A percentile compares a stretch with the other conserved stretches of the same genome.
These are phyloP conservation scores for Drosophila pseudoananassae DNA, from an alignment of 1,140 invertebrate genomes.

Conservation along the genomic window DNA sequence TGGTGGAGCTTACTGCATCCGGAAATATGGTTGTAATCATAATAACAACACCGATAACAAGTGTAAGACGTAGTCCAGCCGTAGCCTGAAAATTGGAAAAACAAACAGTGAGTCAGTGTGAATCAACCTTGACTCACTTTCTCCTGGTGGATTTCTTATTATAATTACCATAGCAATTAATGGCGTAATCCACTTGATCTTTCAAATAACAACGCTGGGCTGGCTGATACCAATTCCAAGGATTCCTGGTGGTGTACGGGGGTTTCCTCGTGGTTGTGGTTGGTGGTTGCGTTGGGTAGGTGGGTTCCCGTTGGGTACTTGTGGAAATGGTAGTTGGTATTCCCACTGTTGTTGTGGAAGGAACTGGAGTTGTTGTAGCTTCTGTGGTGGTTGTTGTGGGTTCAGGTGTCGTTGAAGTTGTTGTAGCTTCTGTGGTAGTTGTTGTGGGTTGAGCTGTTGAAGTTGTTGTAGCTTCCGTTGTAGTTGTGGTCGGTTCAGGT, in stretches of 20 bases:
- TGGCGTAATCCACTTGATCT: slow-evolving; percentile 24
- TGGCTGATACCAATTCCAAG: slow-evolving; percentile 25
- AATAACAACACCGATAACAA: slow-evolving; percentile 71
- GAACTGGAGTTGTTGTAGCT: not conserved
- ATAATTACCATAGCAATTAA: slow-evolving; percentile 34
- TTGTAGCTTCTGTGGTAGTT: not conserved
- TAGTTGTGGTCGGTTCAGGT: not conserved
- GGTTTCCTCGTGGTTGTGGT: slow-evolving; percentile 7
- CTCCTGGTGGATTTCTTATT: not conserved
- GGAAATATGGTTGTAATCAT: slow-evolving; percentile 31
- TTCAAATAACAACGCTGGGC: slow-evolving; percentile 42
- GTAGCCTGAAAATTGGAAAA: slow-evolving; percentile 22
- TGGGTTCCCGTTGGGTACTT: slow-evolving; percentile 2
- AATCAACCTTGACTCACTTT: not conserved
- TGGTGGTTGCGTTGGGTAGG: slow-evolving; percentile 6
- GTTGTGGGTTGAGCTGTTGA: not conserved
- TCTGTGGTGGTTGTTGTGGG: slow-evolving; percentile 2
- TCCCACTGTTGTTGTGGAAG: not conserved
- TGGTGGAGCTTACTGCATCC: slow-evolving; percentile 57
- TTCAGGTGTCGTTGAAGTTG: slow-evolving; percentile 3
- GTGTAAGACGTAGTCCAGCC: slow-evolving; percentile 1
- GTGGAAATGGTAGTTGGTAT: not conserved
- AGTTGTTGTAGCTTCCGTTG: slow-evolving; percentile 9
- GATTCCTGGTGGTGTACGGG: slow-evolving; percentile 4
- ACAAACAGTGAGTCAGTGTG: not conserved